Evolutionary conservation across 1,140 invertebrate species (phyloP).

Genomic region (Lasioglossum albipes): DNA sequence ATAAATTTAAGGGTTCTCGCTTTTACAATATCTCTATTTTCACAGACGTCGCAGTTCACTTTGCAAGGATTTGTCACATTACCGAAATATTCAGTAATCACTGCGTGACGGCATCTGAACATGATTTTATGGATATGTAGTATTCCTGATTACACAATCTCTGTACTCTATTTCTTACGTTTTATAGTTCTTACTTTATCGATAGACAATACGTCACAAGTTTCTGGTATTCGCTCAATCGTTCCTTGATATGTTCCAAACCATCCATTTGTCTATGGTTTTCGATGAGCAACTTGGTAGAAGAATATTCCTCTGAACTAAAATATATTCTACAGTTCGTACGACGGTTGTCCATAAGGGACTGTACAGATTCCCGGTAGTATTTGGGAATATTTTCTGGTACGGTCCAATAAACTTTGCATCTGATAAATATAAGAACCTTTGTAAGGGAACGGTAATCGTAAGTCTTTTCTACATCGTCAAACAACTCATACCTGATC

Average conservation of each 20-base stretch:
- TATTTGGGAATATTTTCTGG: slow-evolving; percentile 11
- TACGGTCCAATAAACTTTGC: slow-evolving; percentile 18
- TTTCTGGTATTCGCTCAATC: slow-evolving; percentile 16
- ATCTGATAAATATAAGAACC: slow-evolving; percentile 13
- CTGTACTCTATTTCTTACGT: neutral
- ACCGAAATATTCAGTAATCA: slow-evolving; percentile 12
- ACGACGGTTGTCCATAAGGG: neutral
- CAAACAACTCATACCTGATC: slow-evolving; percentile 2
- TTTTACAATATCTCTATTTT: too few species aligned
- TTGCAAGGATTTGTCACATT: neutral
- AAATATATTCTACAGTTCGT: slow-evolving; percentile 26
- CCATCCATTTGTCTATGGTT: neutral
- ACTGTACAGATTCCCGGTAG: slow-evolving; percentile 7
- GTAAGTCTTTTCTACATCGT: neutral
- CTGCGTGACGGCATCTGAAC: slow-evolving; percentile 10
- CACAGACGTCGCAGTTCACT: too few species aligned
- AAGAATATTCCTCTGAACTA: slow-evolving; percentile 5
- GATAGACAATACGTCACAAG: slow-evolving; percentile 14
- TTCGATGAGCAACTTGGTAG: neutral
- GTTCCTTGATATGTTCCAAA: neutral
- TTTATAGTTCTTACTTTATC: neutral
- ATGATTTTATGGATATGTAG: neutral
- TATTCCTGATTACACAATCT: too few species aligned
- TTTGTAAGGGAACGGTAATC: neutral
- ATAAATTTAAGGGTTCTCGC: neutral